phyloP scores from a whole-genome alignment of 2,888 invertebrate species.

The Philhelius pedissequus region DNA sequence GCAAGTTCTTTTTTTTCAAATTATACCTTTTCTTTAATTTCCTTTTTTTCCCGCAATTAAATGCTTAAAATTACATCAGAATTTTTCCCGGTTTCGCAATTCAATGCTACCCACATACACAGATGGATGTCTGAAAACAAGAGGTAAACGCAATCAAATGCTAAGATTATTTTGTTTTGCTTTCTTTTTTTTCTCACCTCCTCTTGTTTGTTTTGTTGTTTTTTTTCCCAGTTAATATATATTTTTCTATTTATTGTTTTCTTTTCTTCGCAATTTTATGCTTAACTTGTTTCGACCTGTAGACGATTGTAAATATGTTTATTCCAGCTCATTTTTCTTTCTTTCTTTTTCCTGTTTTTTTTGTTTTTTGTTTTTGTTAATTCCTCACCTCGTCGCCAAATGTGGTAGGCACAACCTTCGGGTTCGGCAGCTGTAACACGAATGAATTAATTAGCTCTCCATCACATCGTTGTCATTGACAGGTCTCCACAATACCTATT shows the following conservation, averaged over 20 bases:
- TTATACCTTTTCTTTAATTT: not conserved
- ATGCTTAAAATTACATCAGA: not conserved
- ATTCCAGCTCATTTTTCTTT: too few species aligned
- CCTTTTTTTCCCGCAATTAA: not conserved
- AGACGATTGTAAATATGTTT: not conserved
- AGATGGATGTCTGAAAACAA: not conserved
- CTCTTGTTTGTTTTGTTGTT: not conserved
- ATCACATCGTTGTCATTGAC: not conserved
- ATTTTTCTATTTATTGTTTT: not conserved
- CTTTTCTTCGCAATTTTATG: not conserved
- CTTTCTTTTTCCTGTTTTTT: too few species aligned
- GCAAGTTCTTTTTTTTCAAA: not conserved
- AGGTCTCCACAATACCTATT: not conserved
- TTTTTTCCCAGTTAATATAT: not conserved
- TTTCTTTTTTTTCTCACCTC: not conserved
- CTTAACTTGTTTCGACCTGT: not conserved
- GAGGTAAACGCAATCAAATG: not conserved
- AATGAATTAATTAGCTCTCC: too few species aligned
- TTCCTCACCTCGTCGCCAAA: conserved; percentile 2
- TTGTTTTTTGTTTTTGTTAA: not conserved
- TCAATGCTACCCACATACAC: not conserved
- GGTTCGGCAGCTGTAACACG: not conserved
- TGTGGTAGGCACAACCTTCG: not conserved
- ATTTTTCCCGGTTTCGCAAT: not conserved
- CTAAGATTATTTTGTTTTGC: not conserved